Base-by-base conservation (phyloP, 2,113 vertebrate species). In the Petromus typicus region DNA sequence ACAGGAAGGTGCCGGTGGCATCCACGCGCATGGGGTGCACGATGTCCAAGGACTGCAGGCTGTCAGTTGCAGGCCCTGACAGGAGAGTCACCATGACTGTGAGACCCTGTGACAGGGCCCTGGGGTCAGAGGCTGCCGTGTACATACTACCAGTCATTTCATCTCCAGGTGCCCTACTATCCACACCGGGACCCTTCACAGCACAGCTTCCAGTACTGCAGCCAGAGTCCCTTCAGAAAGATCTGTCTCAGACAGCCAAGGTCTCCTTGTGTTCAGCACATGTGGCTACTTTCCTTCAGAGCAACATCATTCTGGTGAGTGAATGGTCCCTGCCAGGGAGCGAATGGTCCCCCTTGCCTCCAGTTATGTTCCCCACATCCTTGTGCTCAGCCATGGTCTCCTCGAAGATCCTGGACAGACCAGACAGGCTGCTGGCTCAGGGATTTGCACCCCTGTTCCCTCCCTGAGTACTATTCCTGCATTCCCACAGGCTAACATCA, bases 1-100 rank as follows among this genome's bases (percentile, higher is more conserved):
- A 99, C 96, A 99, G 96, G 98, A 99, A 99, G 11, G 97, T 97
- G 73, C 99, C 99, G 1, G 97, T 97, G 84, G 99, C 99, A 5
- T 99, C 99, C 57, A 99, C 99, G 94, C 98, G 98, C 12, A 98
- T 78, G 2, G 99, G 99, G 95, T 99, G 98, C 76, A 99, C 99
- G 3, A 99, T 97, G 97, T 99, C 99, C 10, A 98, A 94, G 78
- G 88, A 97, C 0, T 12, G 78, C 12, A 23, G 81, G 61, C 30
- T 79, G n/a, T 73, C 27, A 1, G 78, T 2, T 17, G 25, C 1
- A 4, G 3, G 54, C 40, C 90, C 98, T 98, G 95, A 1, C 11
- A 86, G 61, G 37, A 90, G 67, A 64, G 37, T 48, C 34, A 3
- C 7, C 34, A 40, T n/a, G 18, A 9, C 45, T 10, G 22, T 10